These are phyloP conservation scores for Spondyliosoma cantharus DNA, from an alignment of 2,797 vertebrate genomes.

Conservation along the genomic window DNA sequence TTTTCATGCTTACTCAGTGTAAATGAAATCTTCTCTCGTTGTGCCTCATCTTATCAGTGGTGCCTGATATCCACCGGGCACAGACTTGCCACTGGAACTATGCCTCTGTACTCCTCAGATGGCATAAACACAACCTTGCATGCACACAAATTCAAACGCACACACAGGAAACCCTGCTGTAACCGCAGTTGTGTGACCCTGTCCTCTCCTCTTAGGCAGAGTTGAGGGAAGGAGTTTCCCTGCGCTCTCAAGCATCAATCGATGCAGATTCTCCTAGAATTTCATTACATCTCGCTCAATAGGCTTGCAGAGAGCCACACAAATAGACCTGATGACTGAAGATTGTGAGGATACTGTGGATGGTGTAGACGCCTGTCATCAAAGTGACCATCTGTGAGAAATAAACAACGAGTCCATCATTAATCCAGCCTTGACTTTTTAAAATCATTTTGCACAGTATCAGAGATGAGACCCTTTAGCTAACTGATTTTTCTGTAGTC, in stretches of 20 bases:
- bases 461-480: neutral
- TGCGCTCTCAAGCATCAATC: constrained; percentile 71
- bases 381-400: constrained; percentile 26
- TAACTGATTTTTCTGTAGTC: neutral
- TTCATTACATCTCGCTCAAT: constrained; percentile 71
- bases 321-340: constrained; percentile 48
- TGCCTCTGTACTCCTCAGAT: constrained; percentile 7
- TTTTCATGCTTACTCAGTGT: constrained; percentile 20
- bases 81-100: constrained; percentile 33
- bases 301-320: constrained; percentile 65
- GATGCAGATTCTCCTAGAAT: constrained; percentile 74
- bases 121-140: neutral
- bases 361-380: constrained; percentile 32
- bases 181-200: constrained; percentile 68
- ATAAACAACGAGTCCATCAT: neutral
- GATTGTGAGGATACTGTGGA: constrained; percentile 41
- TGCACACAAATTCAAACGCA: constrained; percentile 18
- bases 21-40: constrained; percentile 21
- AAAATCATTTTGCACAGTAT: neutral
- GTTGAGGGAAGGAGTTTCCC: constrained; percentile 67
- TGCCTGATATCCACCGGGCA: constrained; percentile 24
- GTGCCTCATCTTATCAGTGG: constrained; percentile 25
- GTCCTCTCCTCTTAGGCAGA: constrained; percentile 67
- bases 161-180: constrained; percentile 31
- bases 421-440: neutral